Base-by-base conservation (phyloP, 2,797 vertebrate species). In the Rhadinocentrus ornatus region DNA sequence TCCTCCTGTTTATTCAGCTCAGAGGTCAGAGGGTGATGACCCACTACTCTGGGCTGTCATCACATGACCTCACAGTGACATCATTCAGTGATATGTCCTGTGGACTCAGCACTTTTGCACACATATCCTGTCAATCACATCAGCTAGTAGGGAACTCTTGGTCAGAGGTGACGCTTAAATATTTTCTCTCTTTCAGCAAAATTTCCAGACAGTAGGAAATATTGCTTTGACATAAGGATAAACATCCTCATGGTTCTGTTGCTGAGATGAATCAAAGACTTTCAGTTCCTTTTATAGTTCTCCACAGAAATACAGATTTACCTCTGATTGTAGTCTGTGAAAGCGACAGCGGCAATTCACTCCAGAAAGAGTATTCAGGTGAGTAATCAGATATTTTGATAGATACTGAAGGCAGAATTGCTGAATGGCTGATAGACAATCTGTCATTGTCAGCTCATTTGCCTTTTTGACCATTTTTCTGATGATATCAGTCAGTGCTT, bases 31-130 rank as follows among this genome's bases (percentile, higher is more conserved):
- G 58, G 81, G 67, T 66, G 73, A 46, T 52, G 87, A 88, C 89
- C 85, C 73, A 44, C 77, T 64, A 83, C 82, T 64, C 85, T 32
- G 24, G 71, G 85, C 81, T 90, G 90, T 92, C 89, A 91, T 87
- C 77, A 60, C 69, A 71, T 78, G 89, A 91, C 86, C 88, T 74
- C 56, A 1, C 48, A 20, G 71, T 75, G 87, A 86, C 89, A 82
- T 77, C 48, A 39, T 68, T 83, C 61, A 6, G 79, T 73, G 77
- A 84, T 66, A 62, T 26, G 72, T 63, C 69, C 72, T 62, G 89
- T 83, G 56, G 87, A 90, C 86, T 92, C 92, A 87, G 89, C 92
- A 84, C 71, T 83, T 88, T 71, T 73, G 57, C 54, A 53, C 86
- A 78, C 77, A 71, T 89, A 64, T 75, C 50, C 79, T 52, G 81